Conservation (phyloP, 2,113 vertebrate genomes). For the Syrmaticus mikado region DNA sequence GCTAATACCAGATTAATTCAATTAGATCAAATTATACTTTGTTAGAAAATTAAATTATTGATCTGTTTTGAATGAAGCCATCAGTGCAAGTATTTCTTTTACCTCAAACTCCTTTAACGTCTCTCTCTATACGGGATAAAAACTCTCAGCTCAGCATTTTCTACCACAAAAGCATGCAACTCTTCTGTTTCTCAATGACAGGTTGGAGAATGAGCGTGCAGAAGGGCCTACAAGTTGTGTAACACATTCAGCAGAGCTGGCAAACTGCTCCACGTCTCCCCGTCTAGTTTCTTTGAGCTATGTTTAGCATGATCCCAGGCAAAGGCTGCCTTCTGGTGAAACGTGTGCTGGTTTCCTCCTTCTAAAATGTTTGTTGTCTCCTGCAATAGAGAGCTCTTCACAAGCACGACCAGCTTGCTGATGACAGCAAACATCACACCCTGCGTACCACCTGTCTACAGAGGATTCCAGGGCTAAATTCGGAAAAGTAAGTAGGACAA, state of each 20-base stretch:
- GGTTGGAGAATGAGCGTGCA: rapidly evolving
- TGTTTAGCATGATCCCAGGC: background rate
- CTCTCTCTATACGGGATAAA: background rate
- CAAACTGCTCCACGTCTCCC: background rate
- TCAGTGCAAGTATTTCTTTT: background rate
- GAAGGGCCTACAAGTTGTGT: rapidly evolving
- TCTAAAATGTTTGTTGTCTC: background rate
- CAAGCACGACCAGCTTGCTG: background rate
- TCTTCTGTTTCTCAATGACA: background rate
- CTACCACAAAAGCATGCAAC: background rate
- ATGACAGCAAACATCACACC: background rate
- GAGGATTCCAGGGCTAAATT: background rate
- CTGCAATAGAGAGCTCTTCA: background rate
- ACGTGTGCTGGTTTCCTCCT: background rate
- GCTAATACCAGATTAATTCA: background rate
- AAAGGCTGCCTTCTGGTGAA: background rate
- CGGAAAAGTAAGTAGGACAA: background rate
- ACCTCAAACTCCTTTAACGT: background rate
- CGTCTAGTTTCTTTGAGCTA: background rate
- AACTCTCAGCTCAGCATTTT: background rate
- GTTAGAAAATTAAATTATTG: background rate
- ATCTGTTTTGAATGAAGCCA: background rate
- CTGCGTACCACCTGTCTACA: background rate
- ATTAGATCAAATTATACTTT: background rate
- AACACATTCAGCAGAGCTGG: background rate